Evolutionary conservation across 2,113 vertebrate genomes (phyloP).

Genomic region (Epinephelus fuscoguttatus): DNA sequence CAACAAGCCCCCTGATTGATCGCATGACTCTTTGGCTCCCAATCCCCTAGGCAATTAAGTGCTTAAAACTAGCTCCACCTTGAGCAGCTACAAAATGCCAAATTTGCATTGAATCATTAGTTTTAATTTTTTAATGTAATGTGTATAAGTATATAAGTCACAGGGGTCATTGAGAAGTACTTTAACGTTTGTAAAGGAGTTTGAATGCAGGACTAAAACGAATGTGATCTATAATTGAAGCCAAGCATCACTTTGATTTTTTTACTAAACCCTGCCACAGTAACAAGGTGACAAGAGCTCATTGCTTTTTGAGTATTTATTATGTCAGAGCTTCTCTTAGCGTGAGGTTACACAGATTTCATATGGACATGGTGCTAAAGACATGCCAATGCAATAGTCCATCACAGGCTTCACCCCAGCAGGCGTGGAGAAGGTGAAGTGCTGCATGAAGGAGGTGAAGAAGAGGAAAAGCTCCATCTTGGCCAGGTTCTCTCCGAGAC

Average conservation of each 20-base stretch:
- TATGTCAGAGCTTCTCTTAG: background rate
- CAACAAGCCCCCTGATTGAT: no score
- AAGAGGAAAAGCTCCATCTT: constrained; percentile 87
- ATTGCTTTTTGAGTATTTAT: background rate
- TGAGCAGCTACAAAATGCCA: no score
- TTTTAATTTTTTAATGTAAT: no score
- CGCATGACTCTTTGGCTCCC: no score
- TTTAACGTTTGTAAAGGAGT: no score
- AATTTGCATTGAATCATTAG: no score
- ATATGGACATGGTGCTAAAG: constrained; percentile 50
- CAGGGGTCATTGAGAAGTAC: no score
- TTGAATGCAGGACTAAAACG: no score
- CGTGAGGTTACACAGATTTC: constrained; percentile 68
- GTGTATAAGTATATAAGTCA: no score
- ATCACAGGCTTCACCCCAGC: constrained; percentile 38
- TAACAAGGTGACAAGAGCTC: background rate
- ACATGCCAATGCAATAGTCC: fast-evolving
- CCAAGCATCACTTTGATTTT: background rate
- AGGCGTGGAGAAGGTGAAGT: constrained; percentile 68
- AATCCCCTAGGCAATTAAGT: no score
- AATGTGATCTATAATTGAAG: background rate
- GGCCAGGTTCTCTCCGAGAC: constrained; percentile 85
- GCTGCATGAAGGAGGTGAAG: constrained; percentile 83
- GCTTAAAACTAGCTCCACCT: no score
- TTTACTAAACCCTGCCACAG: background rate